Base-by-base conservation (phyloP, 2,113 vertebrate genomes). In the Pholis gunnellus region DNA sequence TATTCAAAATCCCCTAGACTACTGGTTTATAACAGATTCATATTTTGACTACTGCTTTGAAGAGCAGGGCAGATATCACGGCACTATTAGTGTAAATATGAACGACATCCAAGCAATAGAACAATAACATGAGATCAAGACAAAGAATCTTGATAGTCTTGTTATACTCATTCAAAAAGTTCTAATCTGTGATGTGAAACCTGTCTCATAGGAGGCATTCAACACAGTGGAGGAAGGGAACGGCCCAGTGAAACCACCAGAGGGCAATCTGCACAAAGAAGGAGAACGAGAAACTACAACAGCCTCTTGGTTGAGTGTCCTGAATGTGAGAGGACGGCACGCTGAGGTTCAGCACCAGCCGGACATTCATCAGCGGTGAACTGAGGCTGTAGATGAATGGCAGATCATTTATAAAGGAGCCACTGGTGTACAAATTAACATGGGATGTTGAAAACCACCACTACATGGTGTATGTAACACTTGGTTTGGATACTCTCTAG, bases 261-360 rank as follows among this genome's bases (percentile, higher is more conserved):
- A 88, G 89, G 91, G 88, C 73, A 34, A 48, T 74, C 68, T 75
- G 40, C 48, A 54, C 76, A 64, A 78, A 77, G 66, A 40, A 36
- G 44, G 42, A n/a, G 31, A 36, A 14, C 4, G 1, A 34, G 64
- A 9, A 52, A 20, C 40, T 6, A 15, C 14, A 27, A 14, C 5
- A 29, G 63, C 50, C 18, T 71, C 40, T 29, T 38, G 9, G 18
- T 11, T 25, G 46, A 36, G 56, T 20, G 22, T 75, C 11, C 1
- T 4, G 54, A 27, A 10, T 2, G 1, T 1, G 42, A 29, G 20
- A 11, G 8, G 42, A 22, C 7, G n/a, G 14, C 59, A 50, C 29
- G 20, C 14, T 36, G 42, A 34, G 42, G 42, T 15, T 36, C 8
- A 4, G 25, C 40, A 20, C 9, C 15, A 20, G 22, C 40, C 0